A percentile compares a stretch with the other conserved stretches of the same genome.
phyloP scores from a whole-genome alignment of 2,113 vertebrate genomes.

The Cervus canadensis region DNA sequence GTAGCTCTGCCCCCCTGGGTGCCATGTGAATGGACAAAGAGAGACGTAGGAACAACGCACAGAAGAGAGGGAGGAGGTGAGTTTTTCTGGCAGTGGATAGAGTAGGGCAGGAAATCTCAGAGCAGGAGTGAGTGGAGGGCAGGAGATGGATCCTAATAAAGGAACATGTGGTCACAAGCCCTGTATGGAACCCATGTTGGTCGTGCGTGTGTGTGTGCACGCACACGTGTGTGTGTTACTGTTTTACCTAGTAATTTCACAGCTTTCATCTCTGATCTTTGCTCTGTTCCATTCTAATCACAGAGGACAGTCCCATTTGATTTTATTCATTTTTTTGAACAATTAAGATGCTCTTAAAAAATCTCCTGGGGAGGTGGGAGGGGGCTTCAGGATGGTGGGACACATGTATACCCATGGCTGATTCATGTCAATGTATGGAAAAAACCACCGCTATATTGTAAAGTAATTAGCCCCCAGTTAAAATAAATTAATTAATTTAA shows the following conservation, averaged over 20 bases:
- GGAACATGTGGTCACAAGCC: neutral
- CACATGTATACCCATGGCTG: neutral
- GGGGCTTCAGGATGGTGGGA: neutral
- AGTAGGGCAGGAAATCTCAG: neutral
- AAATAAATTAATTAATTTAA: neutral
- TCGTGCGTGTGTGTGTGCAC: too few species aligned
- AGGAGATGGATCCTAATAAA: neutral
- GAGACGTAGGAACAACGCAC: neutral
- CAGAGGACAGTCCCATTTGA: neutral
- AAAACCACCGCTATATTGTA: neutral
- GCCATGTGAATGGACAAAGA: fast-evolving
- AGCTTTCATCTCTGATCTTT: neutral
- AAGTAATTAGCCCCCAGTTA: neutral
- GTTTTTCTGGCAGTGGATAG: neutral
- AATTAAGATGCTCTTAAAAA: neutral
- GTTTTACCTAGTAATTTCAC: neutral
- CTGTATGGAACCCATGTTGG: fast-evolving
- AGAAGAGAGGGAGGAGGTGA: neutral
- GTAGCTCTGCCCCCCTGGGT: neutral
- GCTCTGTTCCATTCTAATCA: neutral
- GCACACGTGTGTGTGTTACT: fast-evolving
- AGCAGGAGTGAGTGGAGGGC: neutral
- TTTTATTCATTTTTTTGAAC: neutral
- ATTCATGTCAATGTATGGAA: neutral
- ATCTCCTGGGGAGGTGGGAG: neutral